phyloP scores from a whole-genome alignment of 1,140 invertebrate genomes.

The Pseudomyrmex concolor region DNA sequence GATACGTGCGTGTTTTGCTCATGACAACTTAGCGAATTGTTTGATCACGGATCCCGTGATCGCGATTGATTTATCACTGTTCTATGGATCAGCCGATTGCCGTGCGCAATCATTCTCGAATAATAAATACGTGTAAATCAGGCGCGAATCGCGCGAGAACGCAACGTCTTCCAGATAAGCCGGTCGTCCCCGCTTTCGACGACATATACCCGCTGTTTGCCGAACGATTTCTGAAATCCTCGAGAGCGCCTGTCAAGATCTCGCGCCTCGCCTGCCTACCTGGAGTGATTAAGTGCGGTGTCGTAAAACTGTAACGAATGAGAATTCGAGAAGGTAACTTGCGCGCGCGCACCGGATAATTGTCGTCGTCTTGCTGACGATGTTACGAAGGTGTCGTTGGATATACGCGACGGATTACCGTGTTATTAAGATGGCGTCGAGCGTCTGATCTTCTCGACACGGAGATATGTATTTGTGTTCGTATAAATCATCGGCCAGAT shows the following conservation, averaged over 20 bases:
- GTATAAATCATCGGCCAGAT: constrained; percentile 84
- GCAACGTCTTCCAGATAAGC: constrained; percentile 79
- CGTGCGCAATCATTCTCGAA: constrained; percentile 64
- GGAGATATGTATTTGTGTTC: constrained; percentile 80
- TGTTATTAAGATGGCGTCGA: constrained; percentile 81
- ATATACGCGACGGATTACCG: constrained; percentile 80
- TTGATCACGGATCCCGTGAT: constrained; percentile 59
- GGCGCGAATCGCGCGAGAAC: constrained; percentile 76
- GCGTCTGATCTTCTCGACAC: constrained; percentile 75
- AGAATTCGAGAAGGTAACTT: constrained; percentile 56
- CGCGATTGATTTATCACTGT: constrained; percentile 78
- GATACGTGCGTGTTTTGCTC: constrained; percentile 21
- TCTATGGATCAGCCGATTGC: constrained; percentile 69
- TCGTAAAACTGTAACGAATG: constrained; percentile 76
- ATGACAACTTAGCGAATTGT: constrained; percentile 49
- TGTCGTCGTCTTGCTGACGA: constrained; percentile 50
- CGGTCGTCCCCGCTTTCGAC: constrained; percentile 63
- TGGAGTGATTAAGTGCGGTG: constrained; percentile 79
- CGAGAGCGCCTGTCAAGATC: constrained; percentile 73
- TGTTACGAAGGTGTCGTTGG: constrained; percentile 55
- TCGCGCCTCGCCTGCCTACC: constrained; percentile 55
- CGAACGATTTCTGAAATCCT: constrained; percentile 81
- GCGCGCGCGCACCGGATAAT: constrained; percentile 54
- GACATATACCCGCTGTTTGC: constrained; percentile 74
- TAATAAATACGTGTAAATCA: constrained; percentile 84